Evolutionary conservation across 2,113 vertebrate species (phyloP).

Genomic region (Campylomormyrus tamandua): DNA sequence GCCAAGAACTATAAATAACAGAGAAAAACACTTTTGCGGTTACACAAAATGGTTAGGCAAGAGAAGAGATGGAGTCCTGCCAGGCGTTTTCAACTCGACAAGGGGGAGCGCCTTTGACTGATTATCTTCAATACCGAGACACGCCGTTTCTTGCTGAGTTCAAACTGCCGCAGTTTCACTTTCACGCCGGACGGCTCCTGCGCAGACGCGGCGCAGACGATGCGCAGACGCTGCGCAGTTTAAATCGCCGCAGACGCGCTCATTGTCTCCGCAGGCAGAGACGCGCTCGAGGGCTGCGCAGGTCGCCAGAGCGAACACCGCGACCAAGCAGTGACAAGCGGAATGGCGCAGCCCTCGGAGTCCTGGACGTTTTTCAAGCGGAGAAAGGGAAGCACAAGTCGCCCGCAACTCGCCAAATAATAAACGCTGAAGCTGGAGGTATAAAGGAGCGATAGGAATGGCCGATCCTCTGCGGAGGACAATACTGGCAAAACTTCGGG

Average conservation of each 20-base stretch:
- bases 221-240: constrained; percentile 63
- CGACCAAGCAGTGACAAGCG: constrained; percentile 51
- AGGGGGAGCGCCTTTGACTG: not conserved
- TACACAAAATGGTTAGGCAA: not conserved
- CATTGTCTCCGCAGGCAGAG: not conserved
- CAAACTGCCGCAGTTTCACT: not conserved
- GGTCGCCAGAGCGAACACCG: constrained; percentile 1
- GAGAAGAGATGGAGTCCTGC: not conserved
- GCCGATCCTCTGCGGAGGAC: constrained; percentile 87
- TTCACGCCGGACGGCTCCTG: not conserved
- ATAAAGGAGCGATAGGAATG: constrained; percentile 62
- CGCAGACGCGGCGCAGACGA: constrained; percentile 39
- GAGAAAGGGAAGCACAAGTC: constrained; percentile 43
- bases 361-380: constrained; percentile 50
- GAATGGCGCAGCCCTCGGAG: constrained; percentile 55
- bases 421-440: constrained; percentile 49
- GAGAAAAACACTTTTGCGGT: not conserved
- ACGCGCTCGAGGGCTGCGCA: constrained; percentile 24
- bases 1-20: not conserved
- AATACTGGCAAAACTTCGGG: constrained; percentile 77
- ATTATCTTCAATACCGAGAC: not conserved
- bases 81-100: not conserved
- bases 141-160: not conserved
- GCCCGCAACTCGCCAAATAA: constrained; percentile 38
- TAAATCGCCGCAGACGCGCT: constrained; percentile 37